Conservation (phyloP, 1,140 invertebrate species). For the Vanessa atalanta region DNA sequence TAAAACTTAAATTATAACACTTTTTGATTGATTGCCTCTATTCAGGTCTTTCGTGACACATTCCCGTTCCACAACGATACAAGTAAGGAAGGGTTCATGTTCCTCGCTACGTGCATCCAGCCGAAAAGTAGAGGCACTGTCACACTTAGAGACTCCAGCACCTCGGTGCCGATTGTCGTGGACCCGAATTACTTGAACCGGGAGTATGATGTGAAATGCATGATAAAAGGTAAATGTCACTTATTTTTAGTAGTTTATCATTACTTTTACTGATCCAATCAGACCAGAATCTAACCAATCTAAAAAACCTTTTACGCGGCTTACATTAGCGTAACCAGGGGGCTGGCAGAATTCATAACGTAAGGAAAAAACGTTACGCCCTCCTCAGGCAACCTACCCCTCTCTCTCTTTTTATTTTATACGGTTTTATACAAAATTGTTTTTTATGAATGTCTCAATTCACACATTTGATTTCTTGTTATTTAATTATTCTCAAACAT, state of each 20-base stretch:
- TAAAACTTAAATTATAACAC: not conserved
- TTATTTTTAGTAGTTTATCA: not conserved
- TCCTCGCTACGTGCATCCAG: constrained; percentile 84
- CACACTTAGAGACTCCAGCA: constrained; percentile 80
- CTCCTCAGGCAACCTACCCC: too few species aligned
- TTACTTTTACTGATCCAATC: not conserved
- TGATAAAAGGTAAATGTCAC: constrained; percentile 78
- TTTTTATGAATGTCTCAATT: too few species aligned
- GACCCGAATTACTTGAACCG: constrained; percentile 88
- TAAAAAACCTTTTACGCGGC: too few species aligned
- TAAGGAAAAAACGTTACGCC: too few species aligned
- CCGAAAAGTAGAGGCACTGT: constrained; percentile 86
- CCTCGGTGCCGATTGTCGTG: constrained; percentile 84
- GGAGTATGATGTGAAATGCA: constrained; percentile 83
- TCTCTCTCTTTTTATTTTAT: too few species aligned
- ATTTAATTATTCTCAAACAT: too few species aligned
- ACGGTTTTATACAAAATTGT: too few species aligned
- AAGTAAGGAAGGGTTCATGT: constrained; percentile 85
- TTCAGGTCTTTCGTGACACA: constrained; percentile 83
- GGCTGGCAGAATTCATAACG: too few species aligned
- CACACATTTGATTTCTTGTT: too few species aligned
- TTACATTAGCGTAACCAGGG: too few species aligned
- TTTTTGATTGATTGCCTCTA: not conserved
- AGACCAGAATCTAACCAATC: too few species aligned
- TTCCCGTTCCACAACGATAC: constrained; percentile 85